A percentile compares a stretch with the other conserved stretches of the same genome.
Conservation (phyloP, 2,888 invertebrate genomes). For the Cosmia trapezina region DNA sequence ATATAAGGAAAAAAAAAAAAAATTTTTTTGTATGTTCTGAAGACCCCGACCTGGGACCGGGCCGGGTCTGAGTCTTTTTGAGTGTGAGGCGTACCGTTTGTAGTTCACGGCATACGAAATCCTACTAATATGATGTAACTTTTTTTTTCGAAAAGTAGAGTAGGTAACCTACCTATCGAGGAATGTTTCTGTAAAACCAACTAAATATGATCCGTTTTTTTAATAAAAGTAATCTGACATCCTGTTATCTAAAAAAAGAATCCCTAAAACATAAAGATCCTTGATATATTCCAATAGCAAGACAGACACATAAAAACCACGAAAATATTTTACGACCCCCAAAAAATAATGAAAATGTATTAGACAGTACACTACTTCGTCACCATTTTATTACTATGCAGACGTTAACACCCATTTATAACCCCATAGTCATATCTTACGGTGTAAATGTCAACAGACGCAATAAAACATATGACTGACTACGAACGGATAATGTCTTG, state of each 20-base stretch:
- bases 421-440: constrained; percentile 62
- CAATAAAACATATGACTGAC: constrained; percentile 78
- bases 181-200: neutral
- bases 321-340: constrained; percentile 40
- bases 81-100: neutral
- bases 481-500: constrained; percentile 63
- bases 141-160: neutral
- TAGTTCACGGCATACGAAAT: neutral
- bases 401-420: constrained; percentile 62
- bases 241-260: neutral
- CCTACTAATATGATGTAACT: neutral
- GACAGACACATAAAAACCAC: constrained; percentile 8
- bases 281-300: constrained; percentile 7
- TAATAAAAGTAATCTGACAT: neutral
- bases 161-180: too few relatives aligned
- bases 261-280: neutral
- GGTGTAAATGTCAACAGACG: constrained; percentile 74
- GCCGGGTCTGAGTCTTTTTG: neutral
- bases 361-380: constrained; percentile 33
- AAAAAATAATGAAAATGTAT: constrained; percentile 54
- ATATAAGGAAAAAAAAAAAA: too few relatives aligned
- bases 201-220: neutral
- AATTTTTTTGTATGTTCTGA: neutral
- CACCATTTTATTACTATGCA: constrained; percentile 58
- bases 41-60: neutral